phyloP scores from a whole-genome alignment of 2,888 invertebrate species.

The Amphipoea oculea region DNA sequence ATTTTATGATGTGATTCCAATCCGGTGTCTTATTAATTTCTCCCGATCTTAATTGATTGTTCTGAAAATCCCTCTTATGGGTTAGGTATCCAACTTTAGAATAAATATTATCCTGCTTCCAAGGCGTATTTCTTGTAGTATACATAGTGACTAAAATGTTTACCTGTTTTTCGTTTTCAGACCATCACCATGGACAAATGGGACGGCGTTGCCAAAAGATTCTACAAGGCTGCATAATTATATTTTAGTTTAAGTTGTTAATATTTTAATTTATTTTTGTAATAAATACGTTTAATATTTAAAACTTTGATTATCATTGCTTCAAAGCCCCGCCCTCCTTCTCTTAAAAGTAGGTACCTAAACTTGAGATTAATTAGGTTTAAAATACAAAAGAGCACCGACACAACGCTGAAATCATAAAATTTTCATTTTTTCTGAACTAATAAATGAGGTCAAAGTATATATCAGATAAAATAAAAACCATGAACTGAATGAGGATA shows the following conservation, averaged over 20 bases:
- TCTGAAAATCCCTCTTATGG: background rate
- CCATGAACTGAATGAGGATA: no score
- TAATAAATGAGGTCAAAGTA: background rate
- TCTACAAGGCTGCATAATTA: conserved; percentile 65
- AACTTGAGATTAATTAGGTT: background rate
- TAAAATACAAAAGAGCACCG: background rate
- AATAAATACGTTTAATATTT: conserved; percentile 18
- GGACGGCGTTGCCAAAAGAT: conserved; percentile 70
- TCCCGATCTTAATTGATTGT: background rate
- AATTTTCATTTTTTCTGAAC: background rate
- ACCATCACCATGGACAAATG: conserved; percentile 65
- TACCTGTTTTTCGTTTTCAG: conserved; percentile 54
- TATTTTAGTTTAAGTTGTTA: conserved; percentile 16
- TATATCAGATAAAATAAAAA: no score
- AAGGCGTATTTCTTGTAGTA: background rate
- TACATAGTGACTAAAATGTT: background rate
- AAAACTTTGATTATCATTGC: background rate
- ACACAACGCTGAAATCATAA: background rate
- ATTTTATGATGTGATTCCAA: background rate
- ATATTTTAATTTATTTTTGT: conserved; percentile 37
- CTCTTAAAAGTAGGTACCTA: background rate
- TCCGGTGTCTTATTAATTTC: background rate
- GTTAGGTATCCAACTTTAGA: background rate
- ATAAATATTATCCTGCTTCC: background rate
- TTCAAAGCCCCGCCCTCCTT: background rate